Percentiles rank a stretch among this genome's conserved stretches.
phyloP scores from a whole-genome alignment of 2,888 invertebrate genomes.

The Macaria notata region DNA sequence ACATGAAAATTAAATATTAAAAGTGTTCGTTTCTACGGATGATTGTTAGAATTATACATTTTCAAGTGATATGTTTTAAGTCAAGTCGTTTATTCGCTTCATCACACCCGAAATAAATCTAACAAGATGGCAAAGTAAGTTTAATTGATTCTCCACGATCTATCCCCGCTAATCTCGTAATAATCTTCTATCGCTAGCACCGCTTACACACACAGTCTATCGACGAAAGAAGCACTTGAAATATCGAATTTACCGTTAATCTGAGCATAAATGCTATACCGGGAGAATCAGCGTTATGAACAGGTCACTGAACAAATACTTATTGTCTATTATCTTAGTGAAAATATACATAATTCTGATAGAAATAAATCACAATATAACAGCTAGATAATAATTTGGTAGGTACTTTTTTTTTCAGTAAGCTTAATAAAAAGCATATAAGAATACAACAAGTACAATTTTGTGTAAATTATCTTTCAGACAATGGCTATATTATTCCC shows the following conservation, averaged over 20 bases:
- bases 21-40: conserved; percentile 10
- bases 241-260: neutral
- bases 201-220: conserved; percentile 32
- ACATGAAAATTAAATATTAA: conserved; percentile 21
- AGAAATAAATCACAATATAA: too few relatives aligned
- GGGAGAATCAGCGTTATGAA: conserved; percentile 7
- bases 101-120: conserved; percentile 31
- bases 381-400: too few relatives aligned
- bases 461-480: too few relatives aligned
- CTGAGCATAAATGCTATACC: conserved; percentile 1
- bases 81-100: conserved; percentile 26
- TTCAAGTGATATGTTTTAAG: conserved; percentile 47
- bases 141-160: conserved; percentile 33
- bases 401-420: too few relatives aligned
- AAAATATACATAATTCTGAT: too few relatives aligned
- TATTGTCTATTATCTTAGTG: neutral
- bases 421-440: too few relatives aligned
- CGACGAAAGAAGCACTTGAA: neutral
- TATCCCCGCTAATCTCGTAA: conserved; percentile 5
- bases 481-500: too few relatives aligned
- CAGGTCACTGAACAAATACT: conserved; percentile 2
- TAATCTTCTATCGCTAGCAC: conserved; percentile 5
- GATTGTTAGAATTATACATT: neutral
- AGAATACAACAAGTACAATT: too few relatives aligned
- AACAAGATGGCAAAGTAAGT: conserved; percentile 75